Conservation (phyloP, 2,797 vertebrate species). For the Phataginus tricuspis region DNA sequence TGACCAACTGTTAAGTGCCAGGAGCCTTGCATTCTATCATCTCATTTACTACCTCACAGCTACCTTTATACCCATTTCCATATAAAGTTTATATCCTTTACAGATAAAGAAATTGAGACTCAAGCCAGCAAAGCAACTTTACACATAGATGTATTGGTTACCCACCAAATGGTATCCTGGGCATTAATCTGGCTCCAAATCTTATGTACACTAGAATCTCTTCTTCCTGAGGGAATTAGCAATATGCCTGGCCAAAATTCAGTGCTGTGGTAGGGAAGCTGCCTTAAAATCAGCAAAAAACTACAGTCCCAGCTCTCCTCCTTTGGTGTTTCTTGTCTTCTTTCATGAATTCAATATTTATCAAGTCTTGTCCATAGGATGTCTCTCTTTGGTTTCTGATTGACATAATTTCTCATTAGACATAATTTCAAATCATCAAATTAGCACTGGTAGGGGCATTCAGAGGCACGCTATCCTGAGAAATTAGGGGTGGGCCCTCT, state of each 20-base stretch:
- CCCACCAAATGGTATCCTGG: not conserved
- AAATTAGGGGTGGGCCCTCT: not conserved
- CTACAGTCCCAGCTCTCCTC: not conserved
- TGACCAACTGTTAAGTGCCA: not conserved
- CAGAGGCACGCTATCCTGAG: not conserved
- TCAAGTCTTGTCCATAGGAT: not conserved
- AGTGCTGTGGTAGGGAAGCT: not conserved
- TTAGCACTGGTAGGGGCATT: not conserved
- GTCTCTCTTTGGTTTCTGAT: not conserved
- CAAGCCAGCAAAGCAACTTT: not conserved
- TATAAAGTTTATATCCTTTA: not conserved
- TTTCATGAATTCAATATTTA: not conserved
- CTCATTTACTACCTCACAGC: slow-evolving; percentile 9
- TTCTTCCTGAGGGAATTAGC: not conserved
- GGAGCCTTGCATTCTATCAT: not conserved
- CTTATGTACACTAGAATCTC: not conserved
- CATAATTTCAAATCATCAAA: not conserved
- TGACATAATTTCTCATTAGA: not conserved
- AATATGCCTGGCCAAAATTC: not conserved
- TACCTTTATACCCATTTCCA: not conserved
- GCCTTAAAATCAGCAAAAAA: not conserved
- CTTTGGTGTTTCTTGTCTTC: not conserved
- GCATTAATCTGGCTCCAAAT: not conserved
- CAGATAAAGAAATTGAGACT: not conserved
- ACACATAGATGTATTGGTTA: not conserved